Conservation (phyloP, 2,113 vertebrate genomes). For the Diphyllodes magnificus region DNA sequence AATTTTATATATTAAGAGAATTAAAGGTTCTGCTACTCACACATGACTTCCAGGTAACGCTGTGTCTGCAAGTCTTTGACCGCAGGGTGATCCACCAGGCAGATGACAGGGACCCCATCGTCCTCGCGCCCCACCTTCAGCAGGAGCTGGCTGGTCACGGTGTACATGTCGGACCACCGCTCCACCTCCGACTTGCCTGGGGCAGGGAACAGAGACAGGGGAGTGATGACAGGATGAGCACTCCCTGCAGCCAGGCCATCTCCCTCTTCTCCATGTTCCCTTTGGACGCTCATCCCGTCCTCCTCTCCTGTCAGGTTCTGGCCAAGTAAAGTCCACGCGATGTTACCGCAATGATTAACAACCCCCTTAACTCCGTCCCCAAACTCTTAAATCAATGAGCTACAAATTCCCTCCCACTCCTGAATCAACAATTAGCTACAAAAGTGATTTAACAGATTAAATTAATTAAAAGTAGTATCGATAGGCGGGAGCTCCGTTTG, state of each 20-base stretch:
- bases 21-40: slow-evolving; percentile 76
- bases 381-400: slow-evolving; percentile 22
- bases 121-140: slow-evolving; percentile 91
- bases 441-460: slow-evolving; percentile 56
- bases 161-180: slow-evolving; percentile 92
- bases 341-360: not conserved
- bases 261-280: accelerated
- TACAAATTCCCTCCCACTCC: slow-evolving; percentile 44
- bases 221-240: not conserved
- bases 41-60: slow-evolving; percentile 92
- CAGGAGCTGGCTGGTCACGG: slow-evolving; percentile 87
- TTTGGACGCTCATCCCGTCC: not conserved
- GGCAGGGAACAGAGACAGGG: not conserved
- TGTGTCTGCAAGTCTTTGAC: slow-evolving; percentile 93
- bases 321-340: not conserved
- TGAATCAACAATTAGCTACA: slow-evolving; percentile 35
- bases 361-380: not conserved
- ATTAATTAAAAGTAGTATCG: slow-evolving; percentile 27
- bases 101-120: slow-evolving; percentile 90
- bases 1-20: accelerated
- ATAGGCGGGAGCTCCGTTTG: not conserved
- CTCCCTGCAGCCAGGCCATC: not conserved
- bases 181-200: slow-evolving; percentile 85
- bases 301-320: accelerated
- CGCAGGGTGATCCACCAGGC: slow-evolving; percentile 92